phyloP scores from a whole-genome alignment of 1,140 invertebrate species.

The Calycopis cecrops region DNA sequence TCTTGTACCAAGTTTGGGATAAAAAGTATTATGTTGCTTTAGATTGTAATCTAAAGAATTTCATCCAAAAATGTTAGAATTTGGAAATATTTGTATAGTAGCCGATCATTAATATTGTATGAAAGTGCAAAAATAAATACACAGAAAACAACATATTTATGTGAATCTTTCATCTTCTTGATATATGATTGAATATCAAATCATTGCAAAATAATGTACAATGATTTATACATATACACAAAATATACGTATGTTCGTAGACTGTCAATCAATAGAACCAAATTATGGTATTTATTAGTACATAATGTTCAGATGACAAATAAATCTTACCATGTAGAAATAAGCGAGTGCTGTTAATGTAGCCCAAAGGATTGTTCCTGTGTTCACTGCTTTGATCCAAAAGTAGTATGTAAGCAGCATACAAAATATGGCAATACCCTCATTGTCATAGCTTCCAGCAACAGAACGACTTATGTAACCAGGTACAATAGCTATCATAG shows the following conservation, averaged over 20 bases:
- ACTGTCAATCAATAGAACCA: not conserved
- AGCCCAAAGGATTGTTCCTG: conserved; percentile 94
- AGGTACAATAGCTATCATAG: conserved; percentile 97
- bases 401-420: conserved; percentile 98
- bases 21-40: too few relatives aligned
- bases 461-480: conserved; percentile 98
- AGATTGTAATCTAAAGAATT: too few relatives aligned
- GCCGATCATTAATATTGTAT: conserved; percentile 38
- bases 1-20: too few relatives aligned
- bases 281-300: too few relatives aligned
- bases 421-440: conserved; percentile 99
- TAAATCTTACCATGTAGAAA: conserved; percentile 95
- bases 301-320: too few relatives aligned
- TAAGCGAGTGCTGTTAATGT: conserved; percentile 93
- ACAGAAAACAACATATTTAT: conserved; percentile 28
- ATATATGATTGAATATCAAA: conserved; percentile 47
- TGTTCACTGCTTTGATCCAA: conserved; percentile 99
- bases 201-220: conserved; percentile 16
- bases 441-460: conserved; percentile 98
- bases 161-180: conserved; percentile 58
- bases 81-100: too few relatives aligned
- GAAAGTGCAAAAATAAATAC: conserved; percentile 61
- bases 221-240: conserved; percentile 10
- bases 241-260: not conserved
- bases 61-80: too few relatives aligned